Base-by-base conservation (phyloP, 1,140 invertebrate genomes). In the Harlomillsia oculata region DNA sequence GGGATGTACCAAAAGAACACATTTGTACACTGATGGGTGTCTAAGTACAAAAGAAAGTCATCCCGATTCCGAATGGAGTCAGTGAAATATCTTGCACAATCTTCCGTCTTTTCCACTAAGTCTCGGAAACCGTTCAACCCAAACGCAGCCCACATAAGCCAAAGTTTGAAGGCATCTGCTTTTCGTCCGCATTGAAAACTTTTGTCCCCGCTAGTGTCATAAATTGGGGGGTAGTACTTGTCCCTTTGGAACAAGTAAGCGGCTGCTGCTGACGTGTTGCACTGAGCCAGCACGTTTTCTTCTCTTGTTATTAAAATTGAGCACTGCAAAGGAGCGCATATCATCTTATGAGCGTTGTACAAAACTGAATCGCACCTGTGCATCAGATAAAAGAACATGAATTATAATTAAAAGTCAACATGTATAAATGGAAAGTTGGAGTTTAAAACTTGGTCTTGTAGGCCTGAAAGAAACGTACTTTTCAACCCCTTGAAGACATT, bases 301-400 rank as follows among this genome's bases (percentile, higher is more conserved):
- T 82, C 75, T 32, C 76, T 77, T 1, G 83, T 76, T 5, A 96
- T 68, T 64, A 93, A 85, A 6, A 87, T 69, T 0, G 89, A 89
- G 69, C 89, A 94, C 67, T 96, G 92, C 9, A 94, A 74, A 0
- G 89, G 87, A 5, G 79, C 85, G 2, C 89, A 89, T 18, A 91
- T 78, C 77, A 93, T 83, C 69, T 95, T 95, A 68, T 96, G 91
- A 0, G 89, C 89, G 75, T 96, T 95, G 90, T 90, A 95, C 0
- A 87, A 79, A 48, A 94, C 75, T 0, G 89, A 94, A 69, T 94
- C 78, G 1, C 79, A 80, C 63, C 82, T 83, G 60, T 51, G 67
- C 5, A 8, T 11, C 28, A 21, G 5, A 3, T 32, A 48, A 29
- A 32, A 29, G 8, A 34, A 34, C 8, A 34, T n/a, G 32, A 8